Percentiles rank a stretch among this genome's conserved stretches.
These are phyloP conservation scores for Trachelus iudaicus DNA, from an alignment of 2,888 invertebrate genomes.

Conservation along the genomic window DNA sequence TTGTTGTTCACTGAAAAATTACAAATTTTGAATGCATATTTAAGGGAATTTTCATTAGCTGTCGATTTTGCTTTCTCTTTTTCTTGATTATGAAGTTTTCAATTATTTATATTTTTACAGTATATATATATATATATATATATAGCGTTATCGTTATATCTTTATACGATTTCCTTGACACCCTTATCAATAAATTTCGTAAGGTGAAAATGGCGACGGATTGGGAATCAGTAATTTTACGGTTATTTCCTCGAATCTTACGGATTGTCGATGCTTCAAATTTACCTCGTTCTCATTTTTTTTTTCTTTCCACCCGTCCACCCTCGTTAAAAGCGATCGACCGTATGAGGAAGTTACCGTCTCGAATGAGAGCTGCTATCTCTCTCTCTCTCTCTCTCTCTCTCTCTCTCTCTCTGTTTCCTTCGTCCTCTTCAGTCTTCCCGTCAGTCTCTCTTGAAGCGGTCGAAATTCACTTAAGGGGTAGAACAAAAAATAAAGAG, in stretches of 20 bases:
- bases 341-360: slow-evolving; percentile 20
- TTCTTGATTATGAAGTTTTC: too few relatives aligned
- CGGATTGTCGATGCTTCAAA: neutral
- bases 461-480: neutral
- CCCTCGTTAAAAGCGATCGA: slow-evolving; percentile 28
- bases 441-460: slow-evolving; percentile 14
- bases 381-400: slow-evolving; percentile 19
- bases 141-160: too few relatives aligned
- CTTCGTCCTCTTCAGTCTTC: slow-evolving; percentile 8
- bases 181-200: neutral
- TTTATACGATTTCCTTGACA: neutral
- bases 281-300: slow-evolving; percentile 1
- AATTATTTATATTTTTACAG: too few relatives aligned
- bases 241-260: neutral
- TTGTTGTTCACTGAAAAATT: neutral
- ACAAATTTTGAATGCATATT: neutral
- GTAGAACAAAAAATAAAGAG: neutral
- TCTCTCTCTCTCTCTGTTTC: slow-evolving; percentile 12
- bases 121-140: too few relatives aligned
- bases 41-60: neutral
- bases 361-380: slow-evolving; percentile 13
- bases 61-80: too few relatives aligned
- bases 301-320: neutral
- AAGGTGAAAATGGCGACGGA: neutral
- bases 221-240: neutral